Percentiles rank a stretch among this genome's conserved stretches.
Evolutionary conservation across 2,113 vertebrate species (phyloP).

Genomic region (Panthera tigris): DNA sequence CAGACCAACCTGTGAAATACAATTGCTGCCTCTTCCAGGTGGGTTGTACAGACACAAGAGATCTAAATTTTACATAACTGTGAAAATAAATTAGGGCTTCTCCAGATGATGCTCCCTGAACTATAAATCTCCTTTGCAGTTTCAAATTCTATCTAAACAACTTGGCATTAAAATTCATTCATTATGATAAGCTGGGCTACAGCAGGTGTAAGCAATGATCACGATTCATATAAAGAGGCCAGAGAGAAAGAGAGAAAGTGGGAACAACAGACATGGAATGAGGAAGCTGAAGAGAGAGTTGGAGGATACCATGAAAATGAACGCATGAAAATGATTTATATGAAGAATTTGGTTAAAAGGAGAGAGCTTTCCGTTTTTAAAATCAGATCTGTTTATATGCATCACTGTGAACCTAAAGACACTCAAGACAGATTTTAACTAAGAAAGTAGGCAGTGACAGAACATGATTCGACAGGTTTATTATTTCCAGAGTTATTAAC

Average conservation of each 20-base stretch:
- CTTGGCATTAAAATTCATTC: conserved; percentile 73
- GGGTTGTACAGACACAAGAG: conserved; percentile 69
- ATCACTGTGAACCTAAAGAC: background rate
- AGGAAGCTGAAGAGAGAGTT: background rate
- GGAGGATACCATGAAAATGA: background rate
- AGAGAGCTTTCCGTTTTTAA: background rate
- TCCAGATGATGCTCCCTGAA: conserved; percentile 64
- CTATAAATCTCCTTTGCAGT: conserved; percentile 76
- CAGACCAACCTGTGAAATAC: conserved; percentile 66
- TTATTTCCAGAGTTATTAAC: background rate
- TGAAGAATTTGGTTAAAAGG: background rate
- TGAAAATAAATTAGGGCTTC: conserved; percentile 78
- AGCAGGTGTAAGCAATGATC: conserved; percentile 66
- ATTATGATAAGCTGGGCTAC: conserved; percentile 46
- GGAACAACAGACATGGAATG: background rate
- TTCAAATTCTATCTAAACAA: conserved; percentile 73
- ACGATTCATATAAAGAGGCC: conserved; percentile 29
- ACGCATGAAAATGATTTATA: background rate
- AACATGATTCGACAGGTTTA: background rate
- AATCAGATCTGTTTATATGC: background rate
- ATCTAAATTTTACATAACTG: conserved; percentile 79
- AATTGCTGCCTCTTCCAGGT: conserved; percentile 65
- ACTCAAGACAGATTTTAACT: background rate
- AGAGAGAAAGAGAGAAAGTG: background rate
- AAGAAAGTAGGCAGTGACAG: background rate